A percentile compares a stretch with the other conserved stretches of the same genome.
Evolutionary conservation across 2,113 vertebrate species (phyloP).

Genomic region (Struthidea cinerea): DNA sequence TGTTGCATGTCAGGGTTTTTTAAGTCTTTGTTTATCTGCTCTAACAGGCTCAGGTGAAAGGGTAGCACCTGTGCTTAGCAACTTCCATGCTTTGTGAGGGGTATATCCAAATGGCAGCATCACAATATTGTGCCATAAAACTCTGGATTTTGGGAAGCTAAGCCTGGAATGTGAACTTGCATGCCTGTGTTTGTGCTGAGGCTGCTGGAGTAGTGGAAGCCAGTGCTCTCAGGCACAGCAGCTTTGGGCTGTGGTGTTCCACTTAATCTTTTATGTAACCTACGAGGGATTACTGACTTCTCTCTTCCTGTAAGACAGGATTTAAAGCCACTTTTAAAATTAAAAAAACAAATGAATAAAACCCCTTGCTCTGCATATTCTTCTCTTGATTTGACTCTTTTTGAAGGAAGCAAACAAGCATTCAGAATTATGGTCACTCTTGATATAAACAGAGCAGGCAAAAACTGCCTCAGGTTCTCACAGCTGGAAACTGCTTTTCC

Average conservation of each 20-base stretch:
- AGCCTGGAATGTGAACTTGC: not conserved
- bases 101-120: not conserved
- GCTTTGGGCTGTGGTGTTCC: not conserved
- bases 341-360: not conserved
- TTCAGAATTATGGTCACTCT: not conserved
- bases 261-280: conserved; percentile 55
- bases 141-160: not conserved
- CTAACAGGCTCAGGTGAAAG: not conserved
- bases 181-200: not conserved
- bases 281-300: not conserved
- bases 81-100: not conserved
- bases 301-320: not conserved
- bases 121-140: not conserved
- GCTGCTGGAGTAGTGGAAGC: not conserved
- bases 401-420: not conserved
- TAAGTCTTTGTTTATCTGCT: not conserved
- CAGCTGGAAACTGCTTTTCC: not conserved
- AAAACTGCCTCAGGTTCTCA: not conserved
- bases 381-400: not conserved
- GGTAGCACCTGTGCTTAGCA: not conserved
- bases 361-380: accelerated
- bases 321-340: not conserved
- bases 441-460: not conserved
- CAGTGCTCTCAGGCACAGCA: not conserved
- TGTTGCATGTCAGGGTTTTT: not conserved